phyloP scores from a whole-genome alignment of 2,888 invertebrate species.

The Argynnis bischoffii region DNA sequence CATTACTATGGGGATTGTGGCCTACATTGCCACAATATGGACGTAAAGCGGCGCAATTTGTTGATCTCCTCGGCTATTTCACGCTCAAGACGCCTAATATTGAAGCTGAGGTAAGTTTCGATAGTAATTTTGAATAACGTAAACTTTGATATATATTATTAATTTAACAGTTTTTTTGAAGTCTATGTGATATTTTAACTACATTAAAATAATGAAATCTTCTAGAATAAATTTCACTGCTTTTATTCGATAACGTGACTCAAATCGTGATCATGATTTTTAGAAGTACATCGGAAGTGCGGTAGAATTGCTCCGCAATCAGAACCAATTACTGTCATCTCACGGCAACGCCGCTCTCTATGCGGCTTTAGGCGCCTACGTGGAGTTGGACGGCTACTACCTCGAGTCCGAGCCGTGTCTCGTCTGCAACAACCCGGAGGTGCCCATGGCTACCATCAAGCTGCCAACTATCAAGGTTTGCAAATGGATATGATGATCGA shows the following conservation, averaged over 20 bases:
- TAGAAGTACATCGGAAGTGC: constrained; percentile 93
- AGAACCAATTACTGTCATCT: constrained; percentile 93
- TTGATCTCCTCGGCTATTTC: constrained; percentile 97
- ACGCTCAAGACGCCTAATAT: constrained; percentile 91
- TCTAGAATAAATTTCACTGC: neutral
- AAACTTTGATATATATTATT: too few species aligned
- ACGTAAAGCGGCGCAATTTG: constrained; percentile 97
- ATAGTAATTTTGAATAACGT: neutral
- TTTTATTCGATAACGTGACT: neutral
- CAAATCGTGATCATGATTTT: constrained; percentile 39
- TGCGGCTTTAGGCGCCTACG: constrained; percentile 94
- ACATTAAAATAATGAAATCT: neutral
- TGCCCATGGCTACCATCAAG: constrained; percentile 94
- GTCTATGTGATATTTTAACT: too few species aligned
- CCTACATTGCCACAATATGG: constrained; percentile 94
- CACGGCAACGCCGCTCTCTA: constrained; percentile 98
- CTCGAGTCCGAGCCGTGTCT: constrained; percentile 98
- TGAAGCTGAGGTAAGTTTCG: constrained; percentile 78
- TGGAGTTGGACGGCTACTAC: constrained; percentile 97
- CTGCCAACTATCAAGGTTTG: constrained; percentile 93
- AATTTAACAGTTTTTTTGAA: too few species aligned
- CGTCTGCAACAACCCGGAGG: constrained; percentile 98
- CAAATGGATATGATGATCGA: constrained; percentile 13
- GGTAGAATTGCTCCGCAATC: constrained; percentile 91
- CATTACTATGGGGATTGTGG: constrained; percentile 95